Conservation (phyloP, 2,797 vertebrate species). For the Tapirus indicus region DNA sequence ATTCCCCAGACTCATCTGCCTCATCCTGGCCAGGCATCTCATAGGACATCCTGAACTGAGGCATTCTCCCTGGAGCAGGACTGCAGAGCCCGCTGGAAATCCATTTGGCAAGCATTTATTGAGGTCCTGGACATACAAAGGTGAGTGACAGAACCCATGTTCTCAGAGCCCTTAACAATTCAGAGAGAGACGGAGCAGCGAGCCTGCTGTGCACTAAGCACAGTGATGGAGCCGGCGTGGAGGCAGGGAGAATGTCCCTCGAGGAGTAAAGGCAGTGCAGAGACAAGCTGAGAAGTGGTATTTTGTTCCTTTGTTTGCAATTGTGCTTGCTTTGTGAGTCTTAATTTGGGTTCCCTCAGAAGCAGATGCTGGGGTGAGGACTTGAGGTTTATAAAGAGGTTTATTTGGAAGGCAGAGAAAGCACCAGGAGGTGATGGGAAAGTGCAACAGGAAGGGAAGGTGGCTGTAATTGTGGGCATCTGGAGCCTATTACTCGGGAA, state of each 20-base stretch:
- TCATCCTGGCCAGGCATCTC: not conserved
- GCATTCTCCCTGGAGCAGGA: not conserved
- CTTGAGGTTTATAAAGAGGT: not conserved
- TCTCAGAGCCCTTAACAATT: not conserved
- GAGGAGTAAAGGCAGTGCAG: not conserved
- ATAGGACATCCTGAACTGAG: not conserved
- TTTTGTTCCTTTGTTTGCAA: not conserved
- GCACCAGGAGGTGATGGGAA: not conserved
- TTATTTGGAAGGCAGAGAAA: not conserved
- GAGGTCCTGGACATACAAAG: not conserved
- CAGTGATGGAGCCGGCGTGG: accelerated
- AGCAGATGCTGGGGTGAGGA: not conserved
- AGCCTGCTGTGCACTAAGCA: accelerated
- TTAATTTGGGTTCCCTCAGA: constrained; percentile 6
- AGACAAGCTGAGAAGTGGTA: not conserved
- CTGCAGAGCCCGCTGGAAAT: not conserved
- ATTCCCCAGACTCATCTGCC: not conserved
- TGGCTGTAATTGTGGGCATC: not conserved
- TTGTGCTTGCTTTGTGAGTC: not conserved
- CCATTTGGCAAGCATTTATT: not conserved
- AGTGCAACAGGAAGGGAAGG: not conserved
- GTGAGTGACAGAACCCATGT: not conserved
- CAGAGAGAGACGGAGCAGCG: not conserved
- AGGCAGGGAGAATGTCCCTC: not conserved
- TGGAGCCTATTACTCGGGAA: not conserved